Base-by-base conservation (phyloP, 2,113 vertebrate species). In the Lucifuga dentata region DNA sequence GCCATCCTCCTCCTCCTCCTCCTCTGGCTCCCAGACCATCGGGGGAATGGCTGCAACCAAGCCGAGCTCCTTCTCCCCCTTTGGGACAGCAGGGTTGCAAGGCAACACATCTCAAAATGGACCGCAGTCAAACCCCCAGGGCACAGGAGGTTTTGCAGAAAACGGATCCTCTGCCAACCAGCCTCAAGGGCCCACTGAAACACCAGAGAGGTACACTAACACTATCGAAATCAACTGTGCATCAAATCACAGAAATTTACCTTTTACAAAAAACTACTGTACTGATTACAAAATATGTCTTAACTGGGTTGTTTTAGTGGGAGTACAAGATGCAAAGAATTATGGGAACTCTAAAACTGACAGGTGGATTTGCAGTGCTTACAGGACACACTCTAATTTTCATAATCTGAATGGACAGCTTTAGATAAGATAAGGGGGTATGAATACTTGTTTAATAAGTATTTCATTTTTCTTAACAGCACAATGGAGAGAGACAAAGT, bases 401-500 rank as follows among this genome's bases (percentile, higher is more conserved):
- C n/a, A n/a, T n/a, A n/a, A n/a, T n/a, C n/a, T n/a, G n/a, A n/a
- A n/a, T 62, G 10, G 5, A 48, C 1, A 19, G 5, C 21, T 55
- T 16, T 21, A 33, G 52, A 21, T 13, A 38, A 15, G 15, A 26
- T 26, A 5, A 56, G 33, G 21, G 39, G 32, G 35, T 15, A n/a
- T 67, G 2, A 44, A 8, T 51, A 38, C 36, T 24, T 26, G 13
- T 2, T 10, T n/a, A 29, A 4, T 19, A 5, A 33, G 2, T 24
- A 0, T n/a, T 29, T 51, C 8, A 13, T 69, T 76, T 41, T 76
- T 82, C 78, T 71, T 12, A 15, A 38, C 88, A 98, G 97, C 93
- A 98, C 96, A 78, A 97, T 98, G 96, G 96, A 99, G 67, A 93
- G 96, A 17, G 97, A 99, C 90, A 97, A 97, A 92, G 97, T 99